Evolutionary conservation across 1,140 invertebrate genomes (phyloP), one percentile per base, ranked within the genome.

Genomic region (Drosophila santomea): DNA sequence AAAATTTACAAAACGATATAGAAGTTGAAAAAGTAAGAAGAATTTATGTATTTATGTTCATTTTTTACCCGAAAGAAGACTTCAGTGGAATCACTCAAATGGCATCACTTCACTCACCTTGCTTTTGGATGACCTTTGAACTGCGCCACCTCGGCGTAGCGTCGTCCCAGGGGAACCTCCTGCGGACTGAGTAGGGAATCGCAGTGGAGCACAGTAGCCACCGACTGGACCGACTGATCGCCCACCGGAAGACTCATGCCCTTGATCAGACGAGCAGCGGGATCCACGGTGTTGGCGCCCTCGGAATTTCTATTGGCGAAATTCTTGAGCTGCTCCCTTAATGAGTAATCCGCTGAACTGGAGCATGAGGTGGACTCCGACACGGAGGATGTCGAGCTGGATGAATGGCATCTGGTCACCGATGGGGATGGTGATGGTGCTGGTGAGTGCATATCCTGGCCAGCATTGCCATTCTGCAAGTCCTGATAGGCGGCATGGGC

Each of bases 131-230:
- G 86, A 32, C 63, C 54, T 57, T 92, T 92, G 64, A 92, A 92
- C 56, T 92, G 92, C 11, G 91, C 56, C 45, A 92, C 92, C 62
- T 92, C 92, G 52, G 92, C 92, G 47, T 92, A 92, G 1, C 92
- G 90, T 11, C 92, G 62, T 6, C 91, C 91, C 74, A 92, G 72
- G 3, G 92, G 92, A 57, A 56, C 92, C 59, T 92, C 92, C 76
- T 92, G 90, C 6, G 92, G 92, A 85, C 92, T 92, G 28, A 92
- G 62, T 54, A 92, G 43, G 0, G 77, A 71, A 79, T 92, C 92
- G 32, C 74, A 77, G 4, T 73, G 35, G 43, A 17, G 17, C 17
- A 58, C 44, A 23, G 38, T 10, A 2, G 44, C 45, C 17, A 72
- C 50, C 2, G 41, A 43, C 32, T 32, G 39, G 23, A 50, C 11